phyloP scores from a whole-genome alignment of 2,797 vertebrate genomes.

The Gymnothorax reevesii region DNA sequence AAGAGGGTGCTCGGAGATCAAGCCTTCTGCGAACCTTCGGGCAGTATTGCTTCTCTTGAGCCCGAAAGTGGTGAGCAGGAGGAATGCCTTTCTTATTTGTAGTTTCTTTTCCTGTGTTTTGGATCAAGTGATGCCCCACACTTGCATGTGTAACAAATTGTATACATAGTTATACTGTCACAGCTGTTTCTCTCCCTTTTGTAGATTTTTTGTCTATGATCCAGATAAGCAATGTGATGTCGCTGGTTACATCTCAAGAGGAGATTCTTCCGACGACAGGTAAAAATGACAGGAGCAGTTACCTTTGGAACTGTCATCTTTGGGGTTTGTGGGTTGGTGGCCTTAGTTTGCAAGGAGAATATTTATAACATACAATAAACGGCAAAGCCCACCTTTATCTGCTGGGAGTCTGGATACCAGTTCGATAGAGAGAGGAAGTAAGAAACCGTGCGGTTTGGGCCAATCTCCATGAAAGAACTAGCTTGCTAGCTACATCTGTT shows the following conservation, averaged over 20 bases:
- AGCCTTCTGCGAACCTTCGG: background rate
- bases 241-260: background rate
- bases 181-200: background rate
- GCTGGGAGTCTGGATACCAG: too few species aligned
- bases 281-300: background rate
- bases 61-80: background rate
- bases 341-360: background rate
- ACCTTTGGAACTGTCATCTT: background rate
- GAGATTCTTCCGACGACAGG: background rate
- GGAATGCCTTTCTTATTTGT: background rate
- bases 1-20: background rate
- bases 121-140: background rate
- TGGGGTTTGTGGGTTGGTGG: background rate
- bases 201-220: conserved; percentile 10
- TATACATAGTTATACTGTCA: background rate
- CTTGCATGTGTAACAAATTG: background rate
- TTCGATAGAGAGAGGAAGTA: too few species aligned
- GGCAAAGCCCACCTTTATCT: too few species aligned
- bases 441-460: too few species aligned
- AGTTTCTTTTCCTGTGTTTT: background rate
- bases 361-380: too few species aligned
- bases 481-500: too few species aligned
- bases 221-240: conserved; percentile 6
- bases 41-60: background rate
- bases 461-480: too few species aligned